Evolutionary conservation across 2,888 invertebrate genomes (phyloP).

Genomic region (Loripinus fragilis): DNA sequence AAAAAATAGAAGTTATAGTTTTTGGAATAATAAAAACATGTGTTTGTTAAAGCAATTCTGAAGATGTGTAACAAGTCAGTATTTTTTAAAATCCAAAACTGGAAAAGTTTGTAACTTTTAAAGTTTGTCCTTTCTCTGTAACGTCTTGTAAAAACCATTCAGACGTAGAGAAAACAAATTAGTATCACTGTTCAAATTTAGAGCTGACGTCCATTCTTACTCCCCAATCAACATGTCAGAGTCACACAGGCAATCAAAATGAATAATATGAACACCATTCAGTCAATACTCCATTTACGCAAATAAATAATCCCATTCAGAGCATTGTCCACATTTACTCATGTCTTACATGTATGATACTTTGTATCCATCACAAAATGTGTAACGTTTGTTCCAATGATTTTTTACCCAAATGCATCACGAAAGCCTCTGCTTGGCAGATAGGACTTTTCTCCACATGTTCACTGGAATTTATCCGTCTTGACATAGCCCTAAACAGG

Average conservation of each 20-base stretch:
- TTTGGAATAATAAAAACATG: no score
- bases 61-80: no score
- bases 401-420: constrained; percentile 13
- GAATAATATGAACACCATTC: background rate
- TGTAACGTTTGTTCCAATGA: background rate
- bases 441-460: constrained; percentile 42
- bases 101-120: no score
- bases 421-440: constrained; percentile 61
- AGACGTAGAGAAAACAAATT: no score
- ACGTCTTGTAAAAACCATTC: no score
- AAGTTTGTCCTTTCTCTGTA: no score
- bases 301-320: constrained; percentile 45
- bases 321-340: constrained; percentile 22
- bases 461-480: constrained; percentile 12
- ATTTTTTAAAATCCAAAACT: no score
- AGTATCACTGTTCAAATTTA: no score
- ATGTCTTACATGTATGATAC: background rate
- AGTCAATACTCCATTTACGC: constrained; percentile 32
- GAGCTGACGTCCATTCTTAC: background rate
- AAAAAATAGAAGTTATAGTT: no score
- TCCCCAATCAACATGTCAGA: background rate
- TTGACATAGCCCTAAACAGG: no score
- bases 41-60: no score
- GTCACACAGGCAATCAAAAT: background rate
- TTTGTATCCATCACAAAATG: background rate